phyloP scores from a whole-genome alignment of 2,888 invertebrate genomes.

The Scaeva pyrastri region DNA sequence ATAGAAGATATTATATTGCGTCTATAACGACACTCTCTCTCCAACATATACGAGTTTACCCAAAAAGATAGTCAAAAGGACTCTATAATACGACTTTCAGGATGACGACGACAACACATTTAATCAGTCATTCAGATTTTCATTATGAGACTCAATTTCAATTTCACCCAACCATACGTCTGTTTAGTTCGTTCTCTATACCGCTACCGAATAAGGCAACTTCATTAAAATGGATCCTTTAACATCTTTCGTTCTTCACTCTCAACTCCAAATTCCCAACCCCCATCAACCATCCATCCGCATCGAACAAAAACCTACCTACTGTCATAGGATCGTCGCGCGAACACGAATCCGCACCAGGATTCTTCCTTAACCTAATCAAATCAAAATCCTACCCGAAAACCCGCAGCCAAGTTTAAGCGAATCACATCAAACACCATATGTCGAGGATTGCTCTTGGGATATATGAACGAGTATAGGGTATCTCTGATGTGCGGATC shows the following conservation, averaged over 20 bases:
- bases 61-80: conserved; percentile 27
- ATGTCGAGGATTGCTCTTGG: conserved; percentile 66
- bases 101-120: conserved; percentile 72
- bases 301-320: neutral
- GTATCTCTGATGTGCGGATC: conserved; percentile 41
- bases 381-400: conserved; percentile 72
- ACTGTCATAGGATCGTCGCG: conserved; percentile 29
- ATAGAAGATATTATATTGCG: conserved; percentile 31
- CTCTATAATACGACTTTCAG: conserved; percentile 38
- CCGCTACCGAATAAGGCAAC: conserved; percentile 55
- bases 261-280: too few relatives aligned
- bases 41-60: too few relatives aligned
- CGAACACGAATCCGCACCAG: conserved; percentile 54
- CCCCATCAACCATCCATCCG: neutral
- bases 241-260: conserved; percentile 39
- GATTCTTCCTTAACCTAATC: conserved; percentile 68
- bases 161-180: conserved; percentile 72
- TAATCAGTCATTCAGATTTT: conserved; percentile 76
- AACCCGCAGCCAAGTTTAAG: conserved; percentile 62
- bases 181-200: conserved; percentile 43
- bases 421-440: conserved; percentile 74
- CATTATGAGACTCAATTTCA: conserved; percentile 75
- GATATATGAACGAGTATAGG: neutral
- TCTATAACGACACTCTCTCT: conserved; percentile 23
- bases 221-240: conserved; percentile 70